These are phyloP conservation scores for Platysternon megacephalum DNA, from an alignment of 2,113 vertebrate species.

Conservation along the genomic window DNA sequence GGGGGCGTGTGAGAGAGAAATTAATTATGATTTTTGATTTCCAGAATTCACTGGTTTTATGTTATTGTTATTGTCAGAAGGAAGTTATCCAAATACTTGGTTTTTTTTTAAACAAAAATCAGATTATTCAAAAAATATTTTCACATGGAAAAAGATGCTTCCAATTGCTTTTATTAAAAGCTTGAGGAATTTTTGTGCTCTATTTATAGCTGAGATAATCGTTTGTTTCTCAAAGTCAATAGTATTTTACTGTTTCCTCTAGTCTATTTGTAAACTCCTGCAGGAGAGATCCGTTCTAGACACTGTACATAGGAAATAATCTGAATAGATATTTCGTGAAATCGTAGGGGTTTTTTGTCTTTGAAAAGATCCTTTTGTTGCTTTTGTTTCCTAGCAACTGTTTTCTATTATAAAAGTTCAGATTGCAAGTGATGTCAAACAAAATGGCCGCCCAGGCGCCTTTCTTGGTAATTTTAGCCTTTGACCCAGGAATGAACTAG, in stretches of 20 bases:
- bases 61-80: background rate
- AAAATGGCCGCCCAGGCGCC: conserved; percentile 56
- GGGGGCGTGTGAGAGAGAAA: background rate
- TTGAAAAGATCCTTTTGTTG: conserved; percentile 60
- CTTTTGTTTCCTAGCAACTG: conserved; percentile 65
- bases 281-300: conserved; percentile 60
- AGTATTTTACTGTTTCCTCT: conserved; percentile 67
- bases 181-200: conserved; percentile 31
- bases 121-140: background rate
- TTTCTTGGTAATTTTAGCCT: conserved; percentile 47
- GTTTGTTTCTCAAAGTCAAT: conserved; percentile 62
- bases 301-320: conserved; percentile 64
- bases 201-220: conserved; percentile 55
- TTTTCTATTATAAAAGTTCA: conserved; percentile 49
- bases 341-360: conserved; percentile 44
- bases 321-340: conserved; percentile 36
- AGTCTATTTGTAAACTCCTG: conserved; percentile 66
- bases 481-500: conserved; percentile 69
- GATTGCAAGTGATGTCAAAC: conserved; percentile 29
- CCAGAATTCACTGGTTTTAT: background rate
- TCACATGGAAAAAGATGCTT: conserved; percentile 4
- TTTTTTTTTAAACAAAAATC: background rate
- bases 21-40: background rate
- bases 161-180: conserved; percentile 18
- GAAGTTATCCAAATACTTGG: background rate